phyloP scores from a whole-genome alignment of 2,113 vertebrate genomes.

The Lipophrys pholis region DNA sequence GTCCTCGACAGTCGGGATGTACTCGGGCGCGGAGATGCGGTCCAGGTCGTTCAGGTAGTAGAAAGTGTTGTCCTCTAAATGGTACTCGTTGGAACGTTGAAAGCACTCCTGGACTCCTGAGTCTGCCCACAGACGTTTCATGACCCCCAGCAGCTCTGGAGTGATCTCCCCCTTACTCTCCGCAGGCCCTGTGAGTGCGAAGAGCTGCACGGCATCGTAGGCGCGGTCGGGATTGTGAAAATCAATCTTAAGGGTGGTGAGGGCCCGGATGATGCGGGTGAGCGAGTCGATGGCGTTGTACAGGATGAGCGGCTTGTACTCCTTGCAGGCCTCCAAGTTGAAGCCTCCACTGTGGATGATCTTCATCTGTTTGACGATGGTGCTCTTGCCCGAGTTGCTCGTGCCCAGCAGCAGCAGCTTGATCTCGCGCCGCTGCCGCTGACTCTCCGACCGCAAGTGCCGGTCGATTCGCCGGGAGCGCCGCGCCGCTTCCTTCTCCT shows the following conservation, averaged over 20 bases:
- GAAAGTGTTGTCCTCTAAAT: conserved; percentile 97
- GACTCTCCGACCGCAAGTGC: conserved; percentile 98
- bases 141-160: conserved; percentile 93
- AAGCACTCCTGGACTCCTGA: conserved; percentile 97
- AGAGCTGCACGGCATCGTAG: conserved; percentile 97
- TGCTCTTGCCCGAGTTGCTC: conserved; percentile 99
- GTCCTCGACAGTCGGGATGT: conserved; percentile 97
- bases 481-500: conserved; percentile 98
- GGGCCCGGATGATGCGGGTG: conserved; percentile 96
- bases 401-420: conserved; percentile 97
- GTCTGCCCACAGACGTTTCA: conserved; percentile 96
- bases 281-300: conserved; percentile 99
- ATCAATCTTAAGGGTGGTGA: conserved; percentile 96
- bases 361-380: conserved; percentile 99
- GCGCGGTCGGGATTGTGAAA: conserved; percentile 97
- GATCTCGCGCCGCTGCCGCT: conserved; percentile 96
- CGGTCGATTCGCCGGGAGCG: conserved; percentile 98
- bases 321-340: conserved; percentile 97
- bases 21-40: conserved; percentile 93
- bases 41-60: conserved; percentile 99
- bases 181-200: conserved; percentile 94
- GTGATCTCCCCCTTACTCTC: conserved; percentile 99
- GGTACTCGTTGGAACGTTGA: conserved; percentile 97
- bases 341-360: conserved; percentile 99
- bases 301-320: conserved; percentile 98